Base-by-base conservation (phyloP, 2,888 invertebrate genomes). In the Pinctada fucata region DNA sequence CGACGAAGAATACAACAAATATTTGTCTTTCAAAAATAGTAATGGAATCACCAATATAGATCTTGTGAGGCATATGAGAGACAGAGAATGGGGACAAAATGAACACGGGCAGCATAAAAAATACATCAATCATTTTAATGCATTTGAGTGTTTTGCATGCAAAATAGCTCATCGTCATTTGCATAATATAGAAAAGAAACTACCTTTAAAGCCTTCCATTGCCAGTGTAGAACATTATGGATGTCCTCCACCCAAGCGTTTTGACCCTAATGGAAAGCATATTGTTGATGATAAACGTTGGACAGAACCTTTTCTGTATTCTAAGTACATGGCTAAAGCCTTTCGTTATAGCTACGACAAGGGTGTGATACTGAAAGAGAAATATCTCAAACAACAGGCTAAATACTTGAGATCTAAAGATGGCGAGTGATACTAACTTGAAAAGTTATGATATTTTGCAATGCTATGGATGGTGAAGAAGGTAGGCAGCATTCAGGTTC, bases 191-290 rank as follows among this genome's bases (percentile, higher is more conserved):
- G 81, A 85, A 69, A 8, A 72, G 0, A 86, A 86, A 6, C 72
- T 77, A 50, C 49, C 72, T 6, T 45, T 65, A 6, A 65, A 67
- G 52, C 73, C 31, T 3, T 84, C 84, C 51, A 78, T 80, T 65
- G 89, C 86, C 1, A 80, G 73, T 51, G 31, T 82, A 0, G 74
- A 84, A 8, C 93, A 94, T 83, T 94, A 94, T 80, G 90, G 93
- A 78, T 95, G 95, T 88, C 93, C 93, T 3, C 81, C 89, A 67
- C 94, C 94, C 1, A 79, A 81, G 52, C 75, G 69, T 6, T 91
- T 90, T 75, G 81, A 84, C 51, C 79, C 83, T 4, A 66, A 85
- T 4, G 87, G 89, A 0, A 75, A 77, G 45, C 85, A 87, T 64
- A 83, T 79, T n/a, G 74, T 84, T 10, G 16, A 74, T 0, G 63